A percentile compares a stretch with the other conserved stretches of the same genome.
phyloP scores from a whole-genome alignment of 2,113 vertebrate genomes.

The Ia io region DNA sequence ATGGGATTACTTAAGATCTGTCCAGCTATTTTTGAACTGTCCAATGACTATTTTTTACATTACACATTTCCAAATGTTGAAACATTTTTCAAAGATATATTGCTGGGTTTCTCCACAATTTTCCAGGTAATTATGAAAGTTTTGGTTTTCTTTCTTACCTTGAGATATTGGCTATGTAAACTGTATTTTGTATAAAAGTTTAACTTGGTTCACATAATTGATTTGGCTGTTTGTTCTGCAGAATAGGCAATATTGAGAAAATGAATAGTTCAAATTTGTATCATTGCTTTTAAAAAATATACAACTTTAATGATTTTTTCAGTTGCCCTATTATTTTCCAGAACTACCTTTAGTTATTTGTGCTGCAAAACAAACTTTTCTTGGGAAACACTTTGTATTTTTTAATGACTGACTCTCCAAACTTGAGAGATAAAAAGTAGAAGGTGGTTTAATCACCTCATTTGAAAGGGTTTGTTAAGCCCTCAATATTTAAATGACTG shows the following conservation, averaged over 20 bases:
- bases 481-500: background rate
- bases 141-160: background rate
- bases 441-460: background rate
- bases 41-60: background rate
- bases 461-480: background rate
- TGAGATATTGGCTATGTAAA: background rate
- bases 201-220: background rate
- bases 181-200: background rate
- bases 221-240: background rate
- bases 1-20: background rate
- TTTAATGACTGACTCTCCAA: background rate
- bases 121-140: background rate
- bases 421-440: background rate
- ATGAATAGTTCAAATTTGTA: background rate
- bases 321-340: background rate
- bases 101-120: background rate
- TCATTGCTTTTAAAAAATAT: background rate
- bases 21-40: background rate
- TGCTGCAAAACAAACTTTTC: background rate
- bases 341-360: background rate
- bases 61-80: background rate
- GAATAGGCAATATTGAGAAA: background rate
- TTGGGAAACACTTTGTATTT: background rate
- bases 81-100: background rate
- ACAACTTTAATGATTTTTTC: background rate